These are phyloP conservation scores for Agrochola litura DNA, from an alignment of 2,888 invertebrate species.

Conservation along the genomic window DNA sequence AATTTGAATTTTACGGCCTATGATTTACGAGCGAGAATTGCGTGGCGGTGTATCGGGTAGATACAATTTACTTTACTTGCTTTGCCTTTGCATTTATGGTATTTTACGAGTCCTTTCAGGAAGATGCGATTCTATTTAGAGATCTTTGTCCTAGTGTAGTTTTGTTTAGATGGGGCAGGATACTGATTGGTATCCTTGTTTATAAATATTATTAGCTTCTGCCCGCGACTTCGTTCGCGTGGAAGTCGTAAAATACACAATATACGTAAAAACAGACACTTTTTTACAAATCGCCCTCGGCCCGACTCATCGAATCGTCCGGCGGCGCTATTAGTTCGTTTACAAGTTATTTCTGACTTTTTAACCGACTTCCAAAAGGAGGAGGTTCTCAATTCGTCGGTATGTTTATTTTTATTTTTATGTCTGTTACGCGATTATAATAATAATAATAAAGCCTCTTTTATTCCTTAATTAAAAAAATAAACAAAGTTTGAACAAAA, in stretches of 20 bases:
- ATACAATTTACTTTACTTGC: constrained; percentile 10
- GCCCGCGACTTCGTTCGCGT: too few relatives aligned
- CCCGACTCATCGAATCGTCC: neutral
- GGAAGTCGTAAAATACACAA: neutral
- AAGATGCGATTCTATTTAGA: constrained; percentile 23
- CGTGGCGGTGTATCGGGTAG: constrained; percentile 3
- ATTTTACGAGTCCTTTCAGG: constrained; percentile 22
- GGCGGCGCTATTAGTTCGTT: neutral
- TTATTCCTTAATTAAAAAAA: too few relatives aligned
- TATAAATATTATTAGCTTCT: neutral
- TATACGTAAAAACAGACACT: neutral
- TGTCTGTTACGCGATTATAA: too few relatives aligned
- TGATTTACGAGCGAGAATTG: constrained; percentile 36
- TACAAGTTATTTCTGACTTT: neutral
- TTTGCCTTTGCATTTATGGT: constrained; percentile 6
- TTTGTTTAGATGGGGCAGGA: neutral
- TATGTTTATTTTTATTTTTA: too few relatives aligned
- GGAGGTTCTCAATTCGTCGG: too few relatives aligned
- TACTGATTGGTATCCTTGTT: neutral
- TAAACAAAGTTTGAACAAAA: too few relatives aligned
- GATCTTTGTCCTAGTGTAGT: constrained; percentile 17
- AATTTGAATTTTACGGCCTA: constrained; percentile 49
- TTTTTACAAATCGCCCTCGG: neutral
- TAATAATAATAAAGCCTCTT: too few relatives aligned
- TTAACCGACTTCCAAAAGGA: too few relatives aligned